Evolutionary conservation across 2,888 invertebrate species (phyloP), one percentile per base, ranked within the genome.

Genomic region (Oscheius sp.): DNA sequence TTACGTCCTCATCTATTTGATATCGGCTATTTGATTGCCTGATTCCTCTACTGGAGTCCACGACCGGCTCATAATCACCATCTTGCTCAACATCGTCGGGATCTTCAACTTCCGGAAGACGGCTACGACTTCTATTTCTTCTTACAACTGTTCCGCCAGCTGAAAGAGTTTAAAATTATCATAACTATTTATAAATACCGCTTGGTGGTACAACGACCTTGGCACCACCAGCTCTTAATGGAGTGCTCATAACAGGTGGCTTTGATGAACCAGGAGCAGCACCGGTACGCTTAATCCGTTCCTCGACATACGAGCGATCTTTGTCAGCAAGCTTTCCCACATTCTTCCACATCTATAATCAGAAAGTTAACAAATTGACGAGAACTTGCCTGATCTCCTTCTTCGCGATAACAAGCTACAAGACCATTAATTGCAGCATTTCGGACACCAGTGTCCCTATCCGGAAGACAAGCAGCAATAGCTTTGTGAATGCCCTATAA

Each of bases 351-450:
- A 82, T 81, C 56, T 75, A 64, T 2, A 63, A 68, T 3, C 18
- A 16, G n/a, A 35, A 6, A 35, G 35, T 23, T 69, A 56, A 56
- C 56, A 79, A 13, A 6, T 45, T 61, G 35, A 27, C 43, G 27
- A 27, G 3, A 13, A 13, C 12, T 95, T 0, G 97, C 91, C 89
- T 92, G 93, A 85, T 98, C 98, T 0, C 96, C 96, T 77, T 95
- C 93, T 43, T 95, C 91, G 89, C 93, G 93, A 90, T 94, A 96
- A 0, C 94, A 96, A 82, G 93, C 93, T 0, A 96, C 94, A 70
- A 96, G 92, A 85, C 95, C 94, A 91, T 97, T 98, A 66, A 99
- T 91, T 0, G 98, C 96, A 0, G 96, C 96, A 88, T 94, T 96
- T 59, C 99, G 92, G 53, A 99, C 98, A 1, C 94, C 93, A 90